Evolutionary conservation across 2,797 vertebrate genomes (phyloP), one percentile per base, ranked within the genome.

Genomic region (Setipinna tenuifilis): DNA sequence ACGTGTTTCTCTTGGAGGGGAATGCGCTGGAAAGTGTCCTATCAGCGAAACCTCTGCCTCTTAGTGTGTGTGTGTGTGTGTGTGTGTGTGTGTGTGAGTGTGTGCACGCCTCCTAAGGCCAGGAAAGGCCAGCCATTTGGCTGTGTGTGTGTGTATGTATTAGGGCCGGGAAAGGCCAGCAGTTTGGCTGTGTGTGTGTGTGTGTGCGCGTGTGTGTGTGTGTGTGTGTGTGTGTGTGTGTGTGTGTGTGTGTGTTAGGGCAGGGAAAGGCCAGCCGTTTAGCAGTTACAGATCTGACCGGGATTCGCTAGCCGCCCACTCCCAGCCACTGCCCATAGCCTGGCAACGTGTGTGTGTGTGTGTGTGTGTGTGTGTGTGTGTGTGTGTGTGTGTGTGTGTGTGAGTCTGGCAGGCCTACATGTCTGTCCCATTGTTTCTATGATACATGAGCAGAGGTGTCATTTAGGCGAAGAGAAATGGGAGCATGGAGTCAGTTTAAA

Each of bases 1-100:
- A 78, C 35, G 41, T 78, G 71, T 78, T 78, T 16, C 71, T 78
- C 71, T 78, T 78, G 71, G 71, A 78, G 35, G 35, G 2, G 31
- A 6, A 6, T 19, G 9, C 16, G 19, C 31, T 78, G 71, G 71
- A 78, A 78, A 78, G 71, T 78, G 71, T 41, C 44, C 44, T 78
- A 78, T 78, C 71, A 78, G 71, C 71, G 31, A 78, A 78, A 78
- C 71, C 71, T 78, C 71, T 41, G 35, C 17, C 71, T 41, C 11
- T 10, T 44, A 16, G 71, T n/a, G n/a, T n/a, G n/a, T n/a, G n/a
- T n/a, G n/a, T n/a, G n/a, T n/a, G n/a, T n/a, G n/a, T n/a, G n/a
- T n/a, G n/a, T n/a, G n/a, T n/a, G n/a, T n/a, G n/a, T n/a, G n/a
- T n/a, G n/a, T n/a, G n/a, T n/a, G n/a, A n/a, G n/a, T n/a, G n/a